phyloP scores from a whole-genome alignment of 2,113 vertebrate genomes.

The Melanotaenia duboulayi region DNA sequence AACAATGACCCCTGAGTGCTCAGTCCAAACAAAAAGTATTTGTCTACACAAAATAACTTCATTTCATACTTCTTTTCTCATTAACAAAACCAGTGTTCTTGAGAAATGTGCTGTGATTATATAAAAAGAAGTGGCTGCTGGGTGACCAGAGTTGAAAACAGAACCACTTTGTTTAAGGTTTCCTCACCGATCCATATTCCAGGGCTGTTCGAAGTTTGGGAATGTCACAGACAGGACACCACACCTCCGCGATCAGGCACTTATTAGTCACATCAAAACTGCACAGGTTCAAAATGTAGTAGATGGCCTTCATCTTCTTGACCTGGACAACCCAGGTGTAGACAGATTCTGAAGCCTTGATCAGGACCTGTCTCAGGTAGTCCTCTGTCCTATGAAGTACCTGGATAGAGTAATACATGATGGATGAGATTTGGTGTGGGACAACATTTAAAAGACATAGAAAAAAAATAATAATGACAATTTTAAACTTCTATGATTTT shows the following conservation, averaged over 20 bases:
- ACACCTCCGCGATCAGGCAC: conserved; percentile 97
- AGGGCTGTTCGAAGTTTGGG: conserved; percentile 85
- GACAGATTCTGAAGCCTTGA: conserved; percentile 92
- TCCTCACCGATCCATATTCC: conserved; percentile 94
- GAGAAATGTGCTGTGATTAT: background rate
- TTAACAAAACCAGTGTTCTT: conserved; percentile 2
- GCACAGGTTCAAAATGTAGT: conserved; percentile 96
- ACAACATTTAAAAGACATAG: background rate
- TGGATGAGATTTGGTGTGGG: too few species aligned
- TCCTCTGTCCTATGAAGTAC: conserved; percentile 95
- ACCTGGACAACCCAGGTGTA: conserved; percentile 92
- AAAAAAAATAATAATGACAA: too few species aligned
- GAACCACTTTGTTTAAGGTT: background rate
- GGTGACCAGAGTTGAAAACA: background rate
- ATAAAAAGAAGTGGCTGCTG: conserved; percentile 13
- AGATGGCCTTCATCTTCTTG: conserved; percentile 99
- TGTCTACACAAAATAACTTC: conserved; percentile 8
- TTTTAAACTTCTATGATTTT: too few species aligned
- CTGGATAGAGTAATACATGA: conserved; percentile 73
- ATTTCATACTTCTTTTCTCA: background rate
- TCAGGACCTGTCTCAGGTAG: conserved; percentile 92
- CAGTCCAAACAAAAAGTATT: background rate
- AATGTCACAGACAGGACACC: conserved; percentile 93
- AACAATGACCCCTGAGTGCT: conserved; percentile 9
- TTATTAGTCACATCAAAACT: conserved; percentile 98